A percentile compares a stretch with the other conserved stretches of the same genome.
Evolutionary conservation across 1,140 invertebrate genomes (phyloP).

Genomic region (Drosophila littoralis): DNA sequence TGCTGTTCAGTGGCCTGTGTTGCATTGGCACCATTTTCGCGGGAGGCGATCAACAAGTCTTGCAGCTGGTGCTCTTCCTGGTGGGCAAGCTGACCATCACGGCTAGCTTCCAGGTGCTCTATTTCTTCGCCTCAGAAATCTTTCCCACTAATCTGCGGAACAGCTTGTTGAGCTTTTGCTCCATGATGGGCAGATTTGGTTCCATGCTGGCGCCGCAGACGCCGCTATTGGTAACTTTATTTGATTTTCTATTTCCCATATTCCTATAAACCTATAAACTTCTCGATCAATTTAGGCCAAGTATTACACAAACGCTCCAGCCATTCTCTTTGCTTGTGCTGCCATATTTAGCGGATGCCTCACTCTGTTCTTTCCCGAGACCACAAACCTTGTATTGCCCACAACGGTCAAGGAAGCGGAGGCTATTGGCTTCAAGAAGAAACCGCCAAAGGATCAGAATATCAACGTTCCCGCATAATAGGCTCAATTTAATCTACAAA

Average conservation of each 20-base stretch:
- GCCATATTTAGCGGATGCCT: conserved; percentile 87
- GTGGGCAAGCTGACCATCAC: conserved; percentile 91
- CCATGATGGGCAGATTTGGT: conserved; percentile 89
- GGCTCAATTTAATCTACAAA: conserved; percentile 14
- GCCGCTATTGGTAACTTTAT: conserved; percentile 87
- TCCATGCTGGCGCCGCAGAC: conserved; percentile 90
- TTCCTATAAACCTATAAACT: neutral
- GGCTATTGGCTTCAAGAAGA: conserved; percentile 85
- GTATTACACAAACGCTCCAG: conserved; percentile 86
- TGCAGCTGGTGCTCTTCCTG: conserved; percentile 87
- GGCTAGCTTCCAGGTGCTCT: conserved; percentile 88
- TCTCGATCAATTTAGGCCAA: conserved; percentile 80
- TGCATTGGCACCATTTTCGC: conserved; percentile 78
- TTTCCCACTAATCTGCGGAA: conserved; percentile 89
- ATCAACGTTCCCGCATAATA: conserved; percentile 34
- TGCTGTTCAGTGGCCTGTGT: conserved; percentile 86
- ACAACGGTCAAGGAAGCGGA: conserved; percentile 89
- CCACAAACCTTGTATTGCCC: conserved; percentile 87
- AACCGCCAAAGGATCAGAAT: conserved; percentile 52
- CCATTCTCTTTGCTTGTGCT: conserved; percentile 87
- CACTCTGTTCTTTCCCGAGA: conserved; percentile 89
- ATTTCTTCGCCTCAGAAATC: conserved; percentile 90
- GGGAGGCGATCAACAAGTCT: conserved; percentile 43
- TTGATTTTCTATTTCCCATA: too few species aligned
- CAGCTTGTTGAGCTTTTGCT: conserved; percentile 88